Base-by-base conservation (phyloP, 2,113 vertebrate genomes). In the Oryzias melastigma region DNA sequence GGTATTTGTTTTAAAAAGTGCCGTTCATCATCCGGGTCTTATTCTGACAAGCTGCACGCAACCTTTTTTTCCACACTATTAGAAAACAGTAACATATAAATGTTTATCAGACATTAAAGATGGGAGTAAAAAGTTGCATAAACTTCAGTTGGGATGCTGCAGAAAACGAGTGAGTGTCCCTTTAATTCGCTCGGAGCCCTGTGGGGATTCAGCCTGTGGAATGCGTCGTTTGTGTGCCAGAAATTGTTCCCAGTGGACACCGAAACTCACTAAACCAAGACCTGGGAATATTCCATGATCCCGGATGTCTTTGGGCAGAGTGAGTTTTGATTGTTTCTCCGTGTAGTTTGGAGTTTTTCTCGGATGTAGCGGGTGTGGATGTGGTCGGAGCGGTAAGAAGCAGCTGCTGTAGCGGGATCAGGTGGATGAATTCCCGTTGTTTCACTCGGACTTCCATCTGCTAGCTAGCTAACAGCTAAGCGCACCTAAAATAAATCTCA, bases 211-310 rank as follows among this genome's bases (percentile, higher is more conserved):
- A 77, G 87, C 66, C 86, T 84, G 86, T 74, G 90, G 90, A 90
- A 91, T 90, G 89, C 85, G 80, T 65, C 69, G 87, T 79, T 75
- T 80, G 83, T 87, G 57, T 82, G 87, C 84, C 84, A 84, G 72
- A 85, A 83, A 84, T 85, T 85, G 86, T 86, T 90, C 88, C 84
- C 84, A 73, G 72, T 56, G 69, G 63, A 77, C 78, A 81, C 68
- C 74, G 54, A 73, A 85, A 78, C 67, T 65, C 77, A 79, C 71
- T 61, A 45, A 78, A 72, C 57, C n/a, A 18, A 64, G 15, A 58
- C 68, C 84, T 65, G 46, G 52, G 68, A 65, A 76, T 16, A 81
- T 75, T 66, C 47, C 27, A 49, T 77, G 44, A 59, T 43, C 2
- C 27, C 55, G 35, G 49, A 63, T 27, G 14, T 55, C 48, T 56